Conservation (phyloP, 2,888 invertebrate genomes). For the Dryobotodes eremita region DNA sequence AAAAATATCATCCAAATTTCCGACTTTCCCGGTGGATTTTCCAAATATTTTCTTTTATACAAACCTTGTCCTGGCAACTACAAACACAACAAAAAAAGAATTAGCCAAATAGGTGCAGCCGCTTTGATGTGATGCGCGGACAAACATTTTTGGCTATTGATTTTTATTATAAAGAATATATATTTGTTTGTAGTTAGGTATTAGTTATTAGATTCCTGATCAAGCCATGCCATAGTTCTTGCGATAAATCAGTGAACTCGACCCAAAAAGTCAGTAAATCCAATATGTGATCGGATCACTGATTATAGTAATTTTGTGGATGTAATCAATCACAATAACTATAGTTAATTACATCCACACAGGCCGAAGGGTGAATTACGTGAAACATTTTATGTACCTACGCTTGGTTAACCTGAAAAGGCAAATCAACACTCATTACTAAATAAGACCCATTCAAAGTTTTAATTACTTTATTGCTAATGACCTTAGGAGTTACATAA, state of each 20-base stretch:
- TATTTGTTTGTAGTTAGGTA: too few relatives aligned
- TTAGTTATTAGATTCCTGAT: too few relatives aligned
- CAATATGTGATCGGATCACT: too few relatives aligned
- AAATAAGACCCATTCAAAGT: conserved; percentile 36
- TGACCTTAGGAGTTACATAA: conserved; percentile 62
- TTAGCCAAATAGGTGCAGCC: too few relatives aligned
- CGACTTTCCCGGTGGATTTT: too few relatives aligned
- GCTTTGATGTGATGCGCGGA: too few relatives aligned
- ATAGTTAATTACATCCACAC: conserved; percentile 9
- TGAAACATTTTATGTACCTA: neutral
- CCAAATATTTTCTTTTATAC: too few relatives aligned
- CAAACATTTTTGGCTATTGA: too few relatives aligned
- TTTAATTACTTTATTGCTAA: conserved; percentile 55
- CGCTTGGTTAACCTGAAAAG: neutral
- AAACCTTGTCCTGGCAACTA: too few relatives aligned
- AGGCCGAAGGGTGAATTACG: neutral
- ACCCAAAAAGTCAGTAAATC: neutral
- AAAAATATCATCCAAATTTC: too few relatives aligned
- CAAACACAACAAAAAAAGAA: too few relatives aligned
- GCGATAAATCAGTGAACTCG: neutral
- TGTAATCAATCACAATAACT: neutral
- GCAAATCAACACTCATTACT: neutral
- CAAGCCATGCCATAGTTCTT: neutral
- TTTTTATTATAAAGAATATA: too few relatives aligned
- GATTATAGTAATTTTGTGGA: neutral